Evolutionary conservation across 2,797 vertebrate species (phyloP).

Genomic region (Sebastes diaconus): DNA sequence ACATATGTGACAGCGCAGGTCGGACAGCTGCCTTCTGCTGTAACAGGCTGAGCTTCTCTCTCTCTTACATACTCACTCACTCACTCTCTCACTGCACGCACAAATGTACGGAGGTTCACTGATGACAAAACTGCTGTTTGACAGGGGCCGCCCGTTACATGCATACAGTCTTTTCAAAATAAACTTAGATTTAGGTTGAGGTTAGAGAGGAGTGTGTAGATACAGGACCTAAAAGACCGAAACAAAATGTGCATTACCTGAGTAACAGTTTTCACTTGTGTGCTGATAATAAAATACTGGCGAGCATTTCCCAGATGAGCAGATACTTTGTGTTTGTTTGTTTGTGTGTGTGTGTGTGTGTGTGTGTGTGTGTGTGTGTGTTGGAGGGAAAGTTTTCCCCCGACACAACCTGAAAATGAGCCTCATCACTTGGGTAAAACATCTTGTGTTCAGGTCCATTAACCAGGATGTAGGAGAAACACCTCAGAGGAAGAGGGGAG

Average conservation of each 20-base stretch:
- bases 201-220: not conserved
- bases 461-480: not conserved
- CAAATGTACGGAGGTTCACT: not conserved
- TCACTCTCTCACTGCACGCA: not conserved
- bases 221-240: not conserved
- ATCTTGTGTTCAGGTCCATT: not conserved
- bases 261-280: not conserved
- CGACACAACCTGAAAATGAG: not conserved
- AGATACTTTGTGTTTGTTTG: not conserved
- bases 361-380: not conserved
- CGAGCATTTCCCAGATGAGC: not conserved
- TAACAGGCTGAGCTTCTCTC: not conserved
- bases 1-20: constrained; percentile 51
- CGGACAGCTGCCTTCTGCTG: constrained; percentile 41
- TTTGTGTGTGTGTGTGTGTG: too few species aligned
- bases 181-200: not conserved
- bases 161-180: too few species aligned
- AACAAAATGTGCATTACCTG: not conserved
- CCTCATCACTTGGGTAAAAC: not conserved
- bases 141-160: not conserved
- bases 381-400: not conserved
- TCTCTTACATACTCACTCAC: not conserved
- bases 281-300: not conserved
- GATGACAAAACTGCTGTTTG: not conserved
- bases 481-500: not conserved